Percentiles rank a stretch among this genome's conserved stretches.
These are phyloP conservation scores for Gnatocerus cornutus DNA, from an alignment of 2,888 invertebrate species.

Conservation along the genomic window DNA sequence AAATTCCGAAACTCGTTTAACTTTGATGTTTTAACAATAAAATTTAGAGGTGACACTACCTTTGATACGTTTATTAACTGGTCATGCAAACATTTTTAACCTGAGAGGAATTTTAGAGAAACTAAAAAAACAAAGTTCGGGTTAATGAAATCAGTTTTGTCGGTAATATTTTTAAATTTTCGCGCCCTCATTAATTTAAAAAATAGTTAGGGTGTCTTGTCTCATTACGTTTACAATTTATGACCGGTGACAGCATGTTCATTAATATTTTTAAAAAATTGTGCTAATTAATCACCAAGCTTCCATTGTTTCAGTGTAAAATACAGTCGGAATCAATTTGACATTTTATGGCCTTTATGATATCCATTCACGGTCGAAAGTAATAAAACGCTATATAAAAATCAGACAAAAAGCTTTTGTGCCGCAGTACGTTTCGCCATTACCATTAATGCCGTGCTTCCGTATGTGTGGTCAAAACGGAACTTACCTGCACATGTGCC, in stretches of 20 bases:
- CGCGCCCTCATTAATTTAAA: neutral
- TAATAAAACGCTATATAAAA: constrained; percentile 26
- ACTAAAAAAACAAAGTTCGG: no score
- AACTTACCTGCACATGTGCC: constrained; percentile 21
- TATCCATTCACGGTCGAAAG: constrained; percentile 14
- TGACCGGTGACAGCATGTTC: constrained; percentile 3
- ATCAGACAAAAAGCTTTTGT: constrained; percentile 35
- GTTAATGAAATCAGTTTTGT: no score
- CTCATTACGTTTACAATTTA: constrained; percentile 8
- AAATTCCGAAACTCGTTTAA: neutral
- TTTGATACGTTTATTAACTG: no score
- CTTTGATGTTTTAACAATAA: no score
- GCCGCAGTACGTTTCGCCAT: constrained; percentile 10
- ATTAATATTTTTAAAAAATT: constrained; percentile 17
- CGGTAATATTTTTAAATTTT: no score
- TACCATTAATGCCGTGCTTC: constrained; percentile 15
- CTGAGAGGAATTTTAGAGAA: no score
- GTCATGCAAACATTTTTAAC: no score
- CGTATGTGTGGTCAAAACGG: constrained; percentile 12
- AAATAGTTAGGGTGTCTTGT: neutral
- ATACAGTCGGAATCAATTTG: constrained; percentile 24
- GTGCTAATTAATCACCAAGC: constrained; percentile 11
- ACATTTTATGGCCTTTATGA: constrained; percentile 19
- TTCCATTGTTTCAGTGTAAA: constrained; percentile 3
- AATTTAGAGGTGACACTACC: no score